Evolutionary conservation across 1,140 invertebrate genomes (phyloP).

Genomic region (Charaxes varanes): DNA sequence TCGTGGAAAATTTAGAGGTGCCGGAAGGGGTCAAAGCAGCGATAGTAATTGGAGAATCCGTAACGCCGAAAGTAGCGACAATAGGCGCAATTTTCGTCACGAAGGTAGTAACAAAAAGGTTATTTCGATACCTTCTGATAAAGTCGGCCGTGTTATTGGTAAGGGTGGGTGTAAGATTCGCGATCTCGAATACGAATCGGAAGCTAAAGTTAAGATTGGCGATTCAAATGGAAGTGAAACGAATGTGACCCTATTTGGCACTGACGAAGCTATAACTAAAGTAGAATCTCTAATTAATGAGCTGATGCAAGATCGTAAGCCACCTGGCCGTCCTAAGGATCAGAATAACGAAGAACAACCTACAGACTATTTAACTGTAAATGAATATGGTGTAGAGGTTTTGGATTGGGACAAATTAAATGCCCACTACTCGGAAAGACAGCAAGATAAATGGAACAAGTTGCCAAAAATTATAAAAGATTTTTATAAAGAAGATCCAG

Average conservation of each 20-base stretch:
- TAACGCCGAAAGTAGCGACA: conserved; percentile 17
- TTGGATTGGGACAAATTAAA: conserved; percentile 60
- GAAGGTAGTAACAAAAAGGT: conserved; percentile 41
- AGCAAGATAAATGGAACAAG: conserved; percentile 76
- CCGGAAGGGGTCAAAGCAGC: conserved; percentile 23
- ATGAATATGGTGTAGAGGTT: conserved; percentile 42
- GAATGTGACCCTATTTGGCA: conserved; percentile 72
- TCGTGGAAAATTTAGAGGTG: conserved; percentile 26
- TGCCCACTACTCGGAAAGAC: conserved; percentile 68
- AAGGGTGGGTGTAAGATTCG: conserved; percentile 84
- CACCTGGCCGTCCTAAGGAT: conserved; percentile 25
- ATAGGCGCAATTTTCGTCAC: conserved; percentile 20
- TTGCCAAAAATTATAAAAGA: conserved; percentile 83
- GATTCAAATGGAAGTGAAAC: conserved; percentile 56
- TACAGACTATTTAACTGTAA: conserved; percentile 45
- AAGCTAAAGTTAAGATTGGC: conserved; percentile 55
- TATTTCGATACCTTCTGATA: conserved; percentile 46
- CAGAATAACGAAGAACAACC: conserved; percentile 22
- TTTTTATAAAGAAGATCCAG: conserved; percentile 88
- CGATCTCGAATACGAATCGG: conserved; percentile 76
- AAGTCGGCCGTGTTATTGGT: conserved; percentile 73
- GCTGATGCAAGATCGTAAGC: conserved; percentile 53
- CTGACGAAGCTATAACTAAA: conserved; percentile 66
- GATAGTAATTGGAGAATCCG: conserved; percentile 40
- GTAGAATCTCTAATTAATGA: conserved; percentile 76